Evolutionary conservation across 2,113 vertebrate genomes (phyloP).

Genomic region (Polypterus bichir): DNA sequence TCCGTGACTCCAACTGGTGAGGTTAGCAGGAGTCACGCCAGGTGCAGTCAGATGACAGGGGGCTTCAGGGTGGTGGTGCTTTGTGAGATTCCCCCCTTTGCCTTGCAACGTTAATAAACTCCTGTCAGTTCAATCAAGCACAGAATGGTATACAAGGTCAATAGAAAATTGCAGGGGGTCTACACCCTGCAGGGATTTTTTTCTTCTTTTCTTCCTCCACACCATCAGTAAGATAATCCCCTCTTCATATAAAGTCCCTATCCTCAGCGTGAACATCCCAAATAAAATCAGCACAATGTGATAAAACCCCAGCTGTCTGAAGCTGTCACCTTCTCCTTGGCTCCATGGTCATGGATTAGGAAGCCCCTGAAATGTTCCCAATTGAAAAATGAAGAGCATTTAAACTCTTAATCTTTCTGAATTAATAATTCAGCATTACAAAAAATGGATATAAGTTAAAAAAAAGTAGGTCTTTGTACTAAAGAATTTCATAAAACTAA

Average conservation of each 20-base stretch:
- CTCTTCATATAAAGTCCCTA: neutral
- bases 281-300: neutral
- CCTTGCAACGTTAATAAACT: neutral
- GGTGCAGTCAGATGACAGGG: slow-evolving; percentile 6
- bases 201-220: neutral
- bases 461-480: too few relatives aligned
- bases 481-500: too few relatives aligned
- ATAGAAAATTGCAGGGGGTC: neutral
- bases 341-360: too few relatives aligned
- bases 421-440: too few relatives aligned
- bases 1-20: too few relatives aligned
- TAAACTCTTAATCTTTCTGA: too few relatives aligned
- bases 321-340: too few relatives aligned
- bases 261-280: neutral
- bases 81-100: neutral
- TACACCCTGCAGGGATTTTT: neutral
- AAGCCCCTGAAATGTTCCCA: too few relatives aligned
- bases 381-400: too few relatives aligned
- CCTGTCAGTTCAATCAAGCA: slow-evolving; percentile 2
- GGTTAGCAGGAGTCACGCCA: neutral
- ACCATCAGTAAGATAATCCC: slow-evolving; percentile 2
- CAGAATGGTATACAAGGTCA: slow-evolving; percentile 4
- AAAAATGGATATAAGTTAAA: too few relatives aligned
- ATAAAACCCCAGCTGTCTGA: neutral
- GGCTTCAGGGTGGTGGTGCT: neutral